These are phyloP conservation scores for Orussus abietinus DNA, from an alignment of 1,140 invertebrate genomes.

Conservation along the genomic window DNA sequence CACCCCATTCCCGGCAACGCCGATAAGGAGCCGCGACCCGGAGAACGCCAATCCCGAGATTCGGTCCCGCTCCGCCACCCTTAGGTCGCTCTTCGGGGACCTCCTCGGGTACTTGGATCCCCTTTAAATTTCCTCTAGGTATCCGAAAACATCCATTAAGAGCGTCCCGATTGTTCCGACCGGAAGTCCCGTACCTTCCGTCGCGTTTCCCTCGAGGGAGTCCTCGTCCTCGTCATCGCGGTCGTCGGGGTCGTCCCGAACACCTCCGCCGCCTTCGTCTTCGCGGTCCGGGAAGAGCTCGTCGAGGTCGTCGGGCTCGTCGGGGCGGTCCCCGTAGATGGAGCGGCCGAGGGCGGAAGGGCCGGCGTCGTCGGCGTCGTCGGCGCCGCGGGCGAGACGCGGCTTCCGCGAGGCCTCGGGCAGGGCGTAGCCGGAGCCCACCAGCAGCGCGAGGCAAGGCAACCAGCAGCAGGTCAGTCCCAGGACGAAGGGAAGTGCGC, in stretches of 20 bases:
- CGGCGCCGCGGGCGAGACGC: conserved; percentile 18
- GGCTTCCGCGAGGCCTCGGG: conserved; percentile 1
- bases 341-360: conserved; percentile 29
- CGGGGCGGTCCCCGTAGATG: conserved; percentile 26
- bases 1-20: too few species aligned
- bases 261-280: too few species aligned
- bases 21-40: too few species aligned
- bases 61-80: too few species aligned
- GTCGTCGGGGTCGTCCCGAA: too few species aligned
- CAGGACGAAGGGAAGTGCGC: conserved; percentile 50
- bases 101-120: too few species aligned
- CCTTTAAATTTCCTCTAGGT: too few species aligned
- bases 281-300: neutral
- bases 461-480: conserved; percentile 46
- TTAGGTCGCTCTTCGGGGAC: too few species aligned
- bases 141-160: too few species aligned
- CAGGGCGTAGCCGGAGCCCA: conserved; percentile 24
- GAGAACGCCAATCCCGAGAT: too few species aligned
- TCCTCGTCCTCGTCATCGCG: too few species aligned
- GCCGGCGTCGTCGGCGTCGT: conserved; percentile 30
- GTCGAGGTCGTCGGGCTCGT: conserved; percentile 26
- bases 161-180: too few species aligned
- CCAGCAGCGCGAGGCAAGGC: conserved; percentile 39
- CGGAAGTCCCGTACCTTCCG: conserved; percentile 42
- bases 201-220: conserved; percentile 39